Evolutionary conservation across 2,888 invertebrate genomes (phyloP), one percentile per base, ranked within the genome.

Genomic region (Cremastinae sp.): DNA sequence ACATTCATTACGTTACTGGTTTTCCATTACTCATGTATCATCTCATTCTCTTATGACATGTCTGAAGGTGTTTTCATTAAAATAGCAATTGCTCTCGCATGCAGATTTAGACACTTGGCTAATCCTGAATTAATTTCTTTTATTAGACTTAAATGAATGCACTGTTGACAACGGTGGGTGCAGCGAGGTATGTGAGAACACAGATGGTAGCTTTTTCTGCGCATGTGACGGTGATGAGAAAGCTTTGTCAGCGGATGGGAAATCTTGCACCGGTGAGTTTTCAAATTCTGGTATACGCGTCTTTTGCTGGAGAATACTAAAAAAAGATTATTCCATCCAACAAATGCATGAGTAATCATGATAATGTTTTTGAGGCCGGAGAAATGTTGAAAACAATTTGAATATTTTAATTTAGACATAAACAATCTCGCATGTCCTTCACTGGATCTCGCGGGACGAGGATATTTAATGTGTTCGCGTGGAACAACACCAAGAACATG

Each of bases 171-270:
- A 91, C 64, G 91, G 90, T 28, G 92, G 91, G 35, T 94, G 94
- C 76, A 90, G 89, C 0, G 91, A 92, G 75, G 90, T 91, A 47
- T 94, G 94, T 85, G 90, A 91, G 76, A 92, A 93, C 74, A 90
- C 90, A 2, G 91, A 91, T 35, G 93, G 92, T 4, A 90, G 91
- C 71, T 90, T 88, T 78, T 90, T 90, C 75, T 93, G 93, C 79
- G 89, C 90, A 10, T 93, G 93, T 83, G 85, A 88, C 49, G 89
- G 89, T 28, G 89, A 89, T 75, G 89, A 89, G 76, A 84, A 85
- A 79, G 83, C 84, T 16, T 77, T 89, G 78, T 84, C 88, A 14
- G 69, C 85, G 10, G 88, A 89, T 74, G 86, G 86, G 59, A 87
- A 83, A 79, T 85, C 86, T 53, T 89, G 89, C 75, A 79, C 85